These are phyloP conservation scores for Lasioglossum baleicum DNA, from an alignment of 1,140 invertebrate species.

Conservation along the genomic window DNA sequence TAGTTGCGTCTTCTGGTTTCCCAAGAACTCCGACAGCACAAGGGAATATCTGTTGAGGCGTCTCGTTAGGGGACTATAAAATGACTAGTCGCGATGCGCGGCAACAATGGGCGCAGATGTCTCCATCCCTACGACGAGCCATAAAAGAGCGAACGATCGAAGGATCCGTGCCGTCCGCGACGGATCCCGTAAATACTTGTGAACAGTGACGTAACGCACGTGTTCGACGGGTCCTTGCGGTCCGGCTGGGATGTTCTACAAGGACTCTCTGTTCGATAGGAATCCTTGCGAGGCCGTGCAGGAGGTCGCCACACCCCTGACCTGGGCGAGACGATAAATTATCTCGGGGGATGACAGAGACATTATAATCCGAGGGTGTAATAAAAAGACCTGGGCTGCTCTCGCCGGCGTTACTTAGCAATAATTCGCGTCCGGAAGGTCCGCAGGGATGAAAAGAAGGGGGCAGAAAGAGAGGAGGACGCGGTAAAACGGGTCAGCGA, in stretches of 20 bases:
- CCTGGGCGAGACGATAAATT: constrained; percentile 62
- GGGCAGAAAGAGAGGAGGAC: background rate
- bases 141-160: background rate
- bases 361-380: constrained; percentile 66
- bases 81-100: background rate
- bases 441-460: constrained; percentile 6
- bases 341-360: constrained; percentile 66
- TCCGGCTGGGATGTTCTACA: constrained; percentile 50
- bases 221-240: constrained; percentile 58
- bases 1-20: no score
- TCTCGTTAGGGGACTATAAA: background rate
- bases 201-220: constrained; percentile 44
- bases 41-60: no score
- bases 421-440: constrained; percentile 57
- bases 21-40: no score
- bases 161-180: background rate
- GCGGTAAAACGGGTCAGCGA: constrained; percentile 10
- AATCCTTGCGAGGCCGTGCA: constrained; percentile 51
- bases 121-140: background rate
- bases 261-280: constrained; percentile 60
- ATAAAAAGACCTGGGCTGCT: constrained; percentile 56
- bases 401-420: constrained; percentile 54
- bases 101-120: background rate
- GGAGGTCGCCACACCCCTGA: constrained; percentile 32
- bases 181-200: background rate